Evolutionary conservation across 2,113 vertebrate genomes (phyloP).

Genomic region (Menura novaehollandiae): DNA sequence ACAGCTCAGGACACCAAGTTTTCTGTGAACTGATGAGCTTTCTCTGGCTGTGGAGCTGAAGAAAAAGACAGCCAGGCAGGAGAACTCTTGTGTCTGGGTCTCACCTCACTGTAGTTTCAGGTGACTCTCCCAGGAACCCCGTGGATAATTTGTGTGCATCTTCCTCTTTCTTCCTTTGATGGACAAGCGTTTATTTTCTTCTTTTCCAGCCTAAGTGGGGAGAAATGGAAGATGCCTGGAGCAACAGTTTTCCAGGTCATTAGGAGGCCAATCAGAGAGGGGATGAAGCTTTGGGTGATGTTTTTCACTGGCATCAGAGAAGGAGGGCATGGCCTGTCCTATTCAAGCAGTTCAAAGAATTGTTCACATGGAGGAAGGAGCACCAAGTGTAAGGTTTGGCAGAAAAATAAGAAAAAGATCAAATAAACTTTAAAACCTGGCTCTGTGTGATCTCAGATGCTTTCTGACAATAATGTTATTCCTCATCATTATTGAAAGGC

Average conservation of each 20-base stretch:
- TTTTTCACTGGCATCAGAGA: background rate
- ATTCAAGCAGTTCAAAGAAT: conserved; percentile 4
- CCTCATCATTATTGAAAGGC: background rate
- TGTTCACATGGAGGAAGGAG: background rate
- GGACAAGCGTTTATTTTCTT: background rate
- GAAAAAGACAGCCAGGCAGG: background rate
- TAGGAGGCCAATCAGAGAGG: background rate
- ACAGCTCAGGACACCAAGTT: background rate
- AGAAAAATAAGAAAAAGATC: background rate
- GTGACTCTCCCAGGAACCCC: background rate
- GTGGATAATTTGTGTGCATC: background rate
- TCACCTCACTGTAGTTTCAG: background rate
- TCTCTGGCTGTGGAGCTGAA: background rate
- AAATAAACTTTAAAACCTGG: background rate
- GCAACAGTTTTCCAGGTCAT: background rate
- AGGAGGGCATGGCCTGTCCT: background rate
- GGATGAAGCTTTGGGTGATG: background rate
- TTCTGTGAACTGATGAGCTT: background rate
- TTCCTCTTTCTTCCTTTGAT: background rate
- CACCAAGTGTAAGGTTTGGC: background rate
- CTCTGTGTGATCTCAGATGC: background rate
- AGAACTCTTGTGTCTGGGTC: background rate
- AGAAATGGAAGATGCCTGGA: background rate
- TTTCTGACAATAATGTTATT: conserved; percentile 3
- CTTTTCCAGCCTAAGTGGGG: background rate